Evolutionary conservation across 2,797 vertebrate species (phyloP), one percentile per base, ranked within the genome.

Genomic region (Xiphophorus birchmanni): DNA sequence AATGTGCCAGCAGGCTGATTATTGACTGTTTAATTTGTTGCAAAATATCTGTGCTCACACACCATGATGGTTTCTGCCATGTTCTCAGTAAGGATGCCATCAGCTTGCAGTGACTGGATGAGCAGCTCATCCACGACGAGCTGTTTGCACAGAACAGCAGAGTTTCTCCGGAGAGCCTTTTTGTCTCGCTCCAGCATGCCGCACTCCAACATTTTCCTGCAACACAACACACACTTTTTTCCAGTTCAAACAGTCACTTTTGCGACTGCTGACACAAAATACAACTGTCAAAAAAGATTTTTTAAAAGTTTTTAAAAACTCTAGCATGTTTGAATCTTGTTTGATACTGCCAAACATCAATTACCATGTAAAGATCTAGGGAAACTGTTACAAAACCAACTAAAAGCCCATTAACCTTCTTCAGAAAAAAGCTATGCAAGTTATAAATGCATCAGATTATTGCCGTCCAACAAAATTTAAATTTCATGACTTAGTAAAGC

Each of bases 21-120:
- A 52, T 23, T 35, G 73, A 11, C 47, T 5, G 71, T 50, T 47
- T 48, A 74, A 32, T 74, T 8, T 74, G 32, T 32, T 54, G 32
- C 37, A 37, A 0, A 0, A 26, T 2, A 26, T n/a, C 58, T 45
- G 26, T 52, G 56, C 37, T 45, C 4, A 88, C 90, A 67, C 90
- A 96, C 96, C 95, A 96, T 82, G 67, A 96, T 95, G 40, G 18
- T 83, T 86, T 96, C 96, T 26, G 96, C 94, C 96, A 96, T 96
- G 88, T 32, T 89, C 73, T 95, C 95, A 0, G 95, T 96, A 0
- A 96, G 95, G 82, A 96, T 94, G 63, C 86, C 88, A 2, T 96
- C 94, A 56, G 93, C 89, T 74, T 92, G 93, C 40, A 96, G 88
- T 23, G 37, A 84, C 91, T 96, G 95, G 72, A 96, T 73, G 80